Base-by-base conservation (phyloP, 2,113 vertebrate species). In the Ptychochromis oligacanthus region DNA sequence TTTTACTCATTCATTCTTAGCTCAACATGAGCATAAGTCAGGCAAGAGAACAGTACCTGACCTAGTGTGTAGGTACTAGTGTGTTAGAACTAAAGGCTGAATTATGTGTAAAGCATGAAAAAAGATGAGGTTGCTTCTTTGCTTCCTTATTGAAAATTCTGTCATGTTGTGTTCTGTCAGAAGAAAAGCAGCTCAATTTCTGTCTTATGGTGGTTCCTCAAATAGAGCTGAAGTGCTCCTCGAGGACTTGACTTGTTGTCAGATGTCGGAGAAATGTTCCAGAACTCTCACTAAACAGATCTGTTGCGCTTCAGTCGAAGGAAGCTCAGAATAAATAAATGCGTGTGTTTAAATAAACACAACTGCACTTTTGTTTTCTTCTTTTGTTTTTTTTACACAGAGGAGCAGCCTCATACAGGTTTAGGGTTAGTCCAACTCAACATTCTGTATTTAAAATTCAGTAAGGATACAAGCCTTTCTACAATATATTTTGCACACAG, bases 171-270 rank as follows among this genome's bases (percentile, higher is more conserved):
- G 34, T 46, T 82, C 60, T 52, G 75, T 57, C 43, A 72, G 43
- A 61, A 82, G 81, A 79, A 28, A 59, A 74, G 65, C 7, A 57
- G 64, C 78, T 86, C 49, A 70, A 40, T 85, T 75, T 90, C 62
- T 64, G 43, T 83, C 46, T 28, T 59, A 64, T 13, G 17, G 62
- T 75, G 18, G 49, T 75, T 87, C 52, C 70, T 85, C 76, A 84
- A 83, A 90, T 82, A 89, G 87, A 81, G 61, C 57, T 82, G 77
- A 62, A 80, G 57, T 15, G 5, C 75, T 87, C 80, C 80, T 87
- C 22, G 34, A 85, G 77, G 89, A 88, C 78, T 36, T 11, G 60
- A 46, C 58, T 34, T 70, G 64, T 85, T 84, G 78, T 89, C 57
- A 86, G 83, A 81, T 86, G 46, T 89, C 0, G 10, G 76, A 86